Evolutionary conservation across 2,797 vertebrate species (phyloP), one percentile per base, ranked within the genome.

Genomic region (Poecilia wingei): DNA sequence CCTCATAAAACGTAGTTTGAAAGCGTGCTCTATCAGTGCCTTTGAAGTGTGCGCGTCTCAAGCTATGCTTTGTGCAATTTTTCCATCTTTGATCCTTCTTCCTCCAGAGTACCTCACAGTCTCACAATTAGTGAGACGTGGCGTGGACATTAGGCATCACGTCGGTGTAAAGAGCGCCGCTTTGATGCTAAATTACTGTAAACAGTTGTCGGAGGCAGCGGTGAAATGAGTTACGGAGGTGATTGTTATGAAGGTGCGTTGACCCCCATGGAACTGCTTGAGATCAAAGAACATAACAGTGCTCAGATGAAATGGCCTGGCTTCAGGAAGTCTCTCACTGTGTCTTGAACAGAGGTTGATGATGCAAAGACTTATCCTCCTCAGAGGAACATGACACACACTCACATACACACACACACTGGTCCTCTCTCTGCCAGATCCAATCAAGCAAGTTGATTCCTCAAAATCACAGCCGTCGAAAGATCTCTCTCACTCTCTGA

Each of bases 11-110:
- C 84, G 85, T 90, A 66, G 80, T 81, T 78, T 79, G 81, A 89
- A 85, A 87, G 79, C 72, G 45, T 49, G 66, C 43, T 86, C 82
- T 80, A 86, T 88, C 86, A 76, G 2, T 73, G 68, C 75, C 87
- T 92, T 93, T 94, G 89, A 92, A 89, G 88, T 92, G 71, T 0
- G 5, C 28, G 78, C 75, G 76, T 83, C 78, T 84, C 82, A 84
- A 90, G 75, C 86, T 49, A 72, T 75, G 76, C 77, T 88, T 81
- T 83, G 68, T 79, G 55, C 86, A 88, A 88, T 91, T 90, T 90
- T 83, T 75, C 78, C 79, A 80, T 53, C 87, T 93, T 91, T 92
- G 82, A 91, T 93, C 85, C 79, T 73, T 78, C 78, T 88, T 81
- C 64, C 43, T 87, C 77, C 13, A 13, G 20, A 83, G 43, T 70